Evolutionary conservation across 2,797 vertebrate genomes (phyloP).

Genomic region (Acanthopagrus latus): DNA sequence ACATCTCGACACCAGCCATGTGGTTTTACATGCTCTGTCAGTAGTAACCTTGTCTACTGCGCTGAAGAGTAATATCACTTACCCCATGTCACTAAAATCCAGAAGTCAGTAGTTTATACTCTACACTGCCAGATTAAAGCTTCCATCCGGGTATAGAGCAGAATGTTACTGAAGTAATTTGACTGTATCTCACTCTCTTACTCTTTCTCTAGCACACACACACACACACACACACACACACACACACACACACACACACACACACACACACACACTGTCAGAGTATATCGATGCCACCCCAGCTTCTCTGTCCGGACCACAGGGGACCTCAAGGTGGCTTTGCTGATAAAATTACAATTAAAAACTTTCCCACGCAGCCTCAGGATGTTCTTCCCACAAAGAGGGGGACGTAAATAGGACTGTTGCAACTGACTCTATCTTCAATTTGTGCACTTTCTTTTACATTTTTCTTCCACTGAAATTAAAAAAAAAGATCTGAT

Average conservation of each 20-base stretch:
- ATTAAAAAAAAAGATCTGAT: too few species aligned
- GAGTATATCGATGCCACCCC: not conserved
- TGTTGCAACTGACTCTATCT: not conserved
- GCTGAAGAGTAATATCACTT: not conserved
- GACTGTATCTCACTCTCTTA: not conserved
- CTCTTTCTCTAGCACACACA: too few species aligned
- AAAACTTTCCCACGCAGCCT: conserved; percentile 21
- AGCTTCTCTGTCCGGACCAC: conserved; percentile 12
- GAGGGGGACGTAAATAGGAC: not conserved
- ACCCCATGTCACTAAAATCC: too few species aligned
- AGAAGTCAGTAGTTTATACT: not conserved
- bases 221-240: not conserved
- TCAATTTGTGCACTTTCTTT: not conserved
- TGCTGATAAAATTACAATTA: conserved; percentile 41
- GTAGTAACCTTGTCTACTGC: not conserved
- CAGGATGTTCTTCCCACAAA: conserved; percentile 22
- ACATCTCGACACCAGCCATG: not conserved
- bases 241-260: not conserved
- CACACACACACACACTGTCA: not conserved
- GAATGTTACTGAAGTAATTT: not conserved
- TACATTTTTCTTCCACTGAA: not conserved
- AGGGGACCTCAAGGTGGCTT: conserved; percentile 39
- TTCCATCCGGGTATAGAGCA: not conserved
- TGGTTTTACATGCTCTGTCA: not conserved
- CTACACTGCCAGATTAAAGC: not conserved